Conservation (phyloP, 2,113 vertebrate genomes). For the Solea solea region DNA sequence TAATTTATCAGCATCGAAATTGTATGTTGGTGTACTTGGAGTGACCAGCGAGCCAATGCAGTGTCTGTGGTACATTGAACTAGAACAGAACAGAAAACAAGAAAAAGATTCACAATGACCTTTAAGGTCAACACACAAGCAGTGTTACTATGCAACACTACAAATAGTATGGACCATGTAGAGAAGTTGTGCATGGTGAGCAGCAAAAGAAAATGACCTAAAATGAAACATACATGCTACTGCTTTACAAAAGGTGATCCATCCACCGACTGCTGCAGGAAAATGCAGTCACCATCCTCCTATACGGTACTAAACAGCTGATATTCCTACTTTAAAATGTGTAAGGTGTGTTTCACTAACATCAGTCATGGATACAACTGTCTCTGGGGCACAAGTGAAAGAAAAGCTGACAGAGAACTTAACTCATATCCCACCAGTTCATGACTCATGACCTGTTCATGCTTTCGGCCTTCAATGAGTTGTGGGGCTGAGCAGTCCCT, state of each 20-base stretch:
- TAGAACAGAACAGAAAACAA: too few species aligned
- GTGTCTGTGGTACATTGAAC: conserved; percentile 11
- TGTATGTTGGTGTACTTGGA: conserved; percentile 17
- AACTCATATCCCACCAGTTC: conserved; percentile 40
- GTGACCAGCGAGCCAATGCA: conserved; percentile 15
- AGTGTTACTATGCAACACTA: not conserved
- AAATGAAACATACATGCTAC: not conserved
- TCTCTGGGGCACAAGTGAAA: conserved; percentile 6
- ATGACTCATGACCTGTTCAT: conserved; percentile 54
- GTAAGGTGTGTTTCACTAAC: conserved; percentile 23
- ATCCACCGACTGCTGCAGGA: conserved; percentile 7
- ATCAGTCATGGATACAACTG: conserved; percentile 36
- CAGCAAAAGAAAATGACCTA: not conserved
- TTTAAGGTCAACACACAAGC: not conserved
- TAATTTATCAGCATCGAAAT: conserved; percentile 16
- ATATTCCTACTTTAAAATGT: conserved; percentile 32
- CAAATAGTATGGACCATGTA: not conserved
- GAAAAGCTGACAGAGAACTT: conserved; percentile 49
- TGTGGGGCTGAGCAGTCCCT: conserved; percentile 36
- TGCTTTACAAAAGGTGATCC: not conserved
- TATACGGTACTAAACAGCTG: conserved; percentile 9
- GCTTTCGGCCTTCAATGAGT: conserved; percentile 34
- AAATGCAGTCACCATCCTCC: not conserved
- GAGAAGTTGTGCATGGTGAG: not conserved
- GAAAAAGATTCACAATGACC: not conserved